Conservation (phyloP, 2,113 vertebrate species). For the Prunella fulvescens region DNA sequence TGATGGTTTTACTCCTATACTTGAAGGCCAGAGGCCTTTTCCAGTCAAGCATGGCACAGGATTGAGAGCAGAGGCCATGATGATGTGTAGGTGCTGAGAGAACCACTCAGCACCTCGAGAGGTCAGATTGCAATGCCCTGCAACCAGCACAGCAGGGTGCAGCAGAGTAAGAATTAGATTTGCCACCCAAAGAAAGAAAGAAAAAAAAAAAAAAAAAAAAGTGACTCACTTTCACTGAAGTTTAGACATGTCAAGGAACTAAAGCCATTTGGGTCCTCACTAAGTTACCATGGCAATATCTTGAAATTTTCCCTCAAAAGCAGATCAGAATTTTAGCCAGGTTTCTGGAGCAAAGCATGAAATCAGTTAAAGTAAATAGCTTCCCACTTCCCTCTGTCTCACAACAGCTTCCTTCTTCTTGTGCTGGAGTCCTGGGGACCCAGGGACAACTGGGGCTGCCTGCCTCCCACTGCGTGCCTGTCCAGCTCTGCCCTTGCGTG, state of each 20-base stretch:
- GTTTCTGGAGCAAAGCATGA: constrained; percentile 64
- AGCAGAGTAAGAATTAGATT: background rate
- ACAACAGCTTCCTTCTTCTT: constrained; percentile 52
- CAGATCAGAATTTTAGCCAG: constrained; percentile 53
- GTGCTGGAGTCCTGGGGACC: background rate
- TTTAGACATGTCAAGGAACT: background rate
- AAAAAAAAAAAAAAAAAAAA: background rate
- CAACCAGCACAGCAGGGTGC: background rate
- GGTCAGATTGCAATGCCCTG: background rate
- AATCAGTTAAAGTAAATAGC: constrained; percentile 64
- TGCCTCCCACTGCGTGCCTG: background rate
- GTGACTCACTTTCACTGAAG: background rate
- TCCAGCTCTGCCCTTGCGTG: background rate
- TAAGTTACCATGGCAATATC: background rate
- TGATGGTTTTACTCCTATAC: background rate
- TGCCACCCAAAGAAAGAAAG: background rate
- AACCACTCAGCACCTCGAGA: background rate
- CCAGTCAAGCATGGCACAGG: background rate
- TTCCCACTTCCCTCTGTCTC: constrained; percentile 55
- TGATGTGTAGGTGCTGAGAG: constrained; percentile 16
- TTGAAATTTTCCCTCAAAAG: constrained; percentile 59
- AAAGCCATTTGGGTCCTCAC: background rate
- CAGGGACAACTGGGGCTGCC: background rate
- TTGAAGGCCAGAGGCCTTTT: background rate
- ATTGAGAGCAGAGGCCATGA: background rate